These are phyloP conservation scores for Stegodyphus mimosarum DNA, from an alignment of 1,140 invertebrate species.

Conservation along the genomic window DNA sequence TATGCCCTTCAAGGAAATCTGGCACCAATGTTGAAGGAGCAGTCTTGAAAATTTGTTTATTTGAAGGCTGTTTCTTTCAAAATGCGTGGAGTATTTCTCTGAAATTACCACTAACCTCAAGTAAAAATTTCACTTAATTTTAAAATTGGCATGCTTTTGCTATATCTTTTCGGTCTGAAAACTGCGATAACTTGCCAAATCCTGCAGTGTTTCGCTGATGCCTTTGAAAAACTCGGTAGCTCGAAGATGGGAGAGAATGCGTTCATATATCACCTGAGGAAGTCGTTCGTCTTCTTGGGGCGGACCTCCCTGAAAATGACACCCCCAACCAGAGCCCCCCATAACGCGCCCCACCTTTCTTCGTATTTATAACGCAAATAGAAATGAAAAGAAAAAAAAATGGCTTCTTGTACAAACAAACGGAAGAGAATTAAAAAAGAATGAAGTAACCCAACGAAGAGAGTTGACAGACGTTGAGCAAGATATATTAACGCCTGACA, in stretches of 20 bases:
- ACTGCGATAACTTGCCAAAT: too few species aligned
- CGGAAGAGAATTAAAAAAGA: background rate
- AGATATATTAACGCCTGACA: conserved; percentile 40
- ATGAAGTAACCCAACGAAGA: background rate
- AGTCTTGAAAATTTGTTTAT: too few species aligned
- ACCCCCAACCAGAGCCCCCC: conserved; percentile 1
- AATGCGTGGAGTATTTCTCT: too few species aligned
- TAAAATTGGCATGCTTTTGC: too few species aligned
- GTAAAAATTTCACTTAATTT: too few species aligned
- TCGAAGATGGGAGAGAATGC: background rate
- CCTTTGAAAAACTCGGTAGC: background rate
- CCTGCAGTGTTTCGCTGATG: background rate
- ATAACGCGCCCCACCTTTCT: background rate
- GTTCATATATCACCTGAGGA: conserved; percentile 33
- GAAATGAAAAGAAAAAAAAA: background rate
- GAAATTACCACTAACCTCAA: too few species aligned
- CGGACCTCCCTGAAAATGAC: conserved; percentile 31
- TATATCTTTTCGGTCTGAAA: too few species aligned
- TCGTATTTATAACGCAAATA: conserved; percentile 10
- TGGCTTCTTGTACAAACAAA: background rate
- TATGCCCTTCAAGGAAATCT: too few species aligned
- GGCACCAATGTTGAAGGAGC: too few species aligned
- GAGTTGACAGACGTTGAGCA: conserved; percentile 41
- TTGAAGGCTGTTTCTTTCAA: too few species aligned
- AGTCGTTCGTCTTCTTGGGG: conserved; percentile 42